A percentile compares a stretch with the other conserved stretches of the same genome.
These are phyloP conservation scores for Patella caerulea DNA, from an alignment of 2,888 invertebrate species.

Conservation along the genomic window DNA sequence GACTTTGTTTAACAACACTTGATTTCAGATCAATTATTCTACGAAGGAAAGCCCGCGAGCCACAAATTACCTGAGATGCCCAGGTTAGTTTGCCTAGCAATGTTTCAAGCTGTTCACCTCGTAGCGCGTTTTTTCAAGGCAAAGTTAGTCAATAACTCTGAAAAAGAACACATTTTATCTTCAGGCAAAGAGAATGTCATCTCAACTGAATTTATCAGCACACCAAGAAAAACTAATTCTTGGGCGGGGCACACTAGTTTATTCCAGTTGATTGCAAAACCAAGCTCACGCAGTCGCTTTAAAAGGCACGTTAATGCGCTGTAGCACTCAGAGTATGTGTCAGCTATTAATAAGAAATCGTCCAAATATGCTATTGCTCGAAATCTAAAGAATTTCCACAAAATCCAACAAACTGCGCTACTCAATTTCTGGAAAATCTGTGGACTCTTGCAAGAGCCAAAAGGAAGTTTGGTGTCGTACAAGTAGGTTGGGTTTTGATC, in stretches of 20 bases:
- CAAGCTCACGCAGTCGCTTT: not conserved
- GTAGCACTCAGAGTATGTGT: too few species aligned
- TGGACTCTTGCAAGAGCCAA: too few species aligned
- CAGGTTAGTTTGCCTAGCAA: not conserved
- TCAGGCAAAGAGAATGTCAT: not conserved
- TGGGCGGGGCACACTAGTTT: not conserved
- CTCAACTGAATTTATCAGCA: not conserved
- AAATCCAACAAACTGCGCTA: too few species aligned
- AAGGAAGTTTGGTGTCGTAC: too few species aligned
- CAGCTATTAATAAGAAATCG: too few species aligned
- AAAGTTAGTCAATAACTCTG: not conserved
- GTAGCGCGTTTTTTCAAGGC: not conserved
- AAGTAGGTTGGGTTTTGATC: too few species aligned
- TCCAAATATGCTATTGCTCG: too few species aligned
- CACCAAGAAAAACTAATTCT: not conserved
- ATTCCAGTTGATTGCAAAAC: not conserved
- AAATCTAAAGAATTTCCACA: too few species aligned
- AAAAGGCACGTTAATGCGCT: too few species aligned
- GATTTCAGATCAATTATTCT: not conserved
- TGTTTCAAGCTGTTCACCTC: not conserved
- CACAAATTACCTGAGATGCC: not conserved
- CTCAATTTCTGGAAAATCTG: too few species aligned
- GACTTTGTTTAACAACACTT: not conserved
- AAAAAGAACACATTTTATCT: not conserved
- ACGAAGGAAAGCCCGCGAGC: not conserved